Evolutionary conservation across 2,113 vertebrate genomes (phyloP).

Genomic region (Catharus bicknelli): DNA sequence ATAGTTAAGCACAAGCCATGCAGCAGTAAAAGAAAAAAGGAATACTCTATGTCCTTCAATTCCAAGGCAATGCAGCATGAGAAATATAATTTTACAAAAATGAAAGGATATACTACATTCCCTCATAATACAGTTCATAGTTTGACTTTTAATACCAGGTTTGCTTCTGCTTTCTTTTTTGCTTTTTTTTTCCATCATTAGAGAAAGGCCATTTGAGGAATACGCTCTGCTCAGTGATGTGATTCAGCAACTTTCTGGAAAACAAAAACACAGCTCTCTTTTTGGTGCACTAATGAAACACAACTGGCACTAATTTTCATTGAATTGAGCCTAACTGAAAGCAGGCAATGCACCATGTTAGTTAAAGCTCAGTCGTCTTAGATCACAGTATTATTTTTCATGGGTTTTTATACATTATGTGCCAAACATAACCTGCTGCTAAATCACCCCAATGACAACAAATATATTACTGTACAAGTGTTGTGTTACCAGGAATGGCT

Average conservation of each 20-base stretch:
- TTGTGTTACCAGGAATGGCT: background rate
- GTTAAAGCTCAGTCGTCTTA: background rate
- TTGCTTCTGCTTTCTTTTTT: background rate
- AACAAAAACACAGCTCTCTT: slow-evolving; percentile 14
- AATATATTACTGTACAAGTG: background rate
- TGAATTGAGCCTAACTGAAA: background rate
- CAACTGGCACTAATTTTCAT: slow-evolving; percentile 19
- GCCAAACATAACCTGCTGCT: background rate
- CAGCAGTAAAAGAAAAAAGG: background rate
- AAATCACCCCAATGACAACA: background rate
- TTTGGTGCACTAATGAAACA: background rate
- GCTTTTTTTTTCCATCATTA: background rate
- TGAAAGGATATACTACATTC: background rate
- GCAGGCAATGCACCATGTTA: background rate
- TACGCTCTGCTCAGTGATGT: background rate
- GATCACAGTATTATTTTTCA: background rate
- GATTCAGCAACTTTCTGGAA: slow-evolving; percentile 55
- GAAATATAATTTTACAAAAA: background rate
- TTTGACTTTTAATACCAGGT: background rate
- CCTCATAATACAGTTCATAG: background rate
- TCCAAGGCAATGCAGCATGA: background rate
- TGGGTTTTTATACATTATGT: background rate
- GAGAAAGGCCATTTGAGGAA: background rate
- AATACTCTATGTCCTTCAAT: background rate
- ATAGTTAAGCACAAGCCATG: slow-evolving; percentile 15